Conservation (phyloP, 2,888 invertebrate species). For the Drosophila kokeensis region DNA sequence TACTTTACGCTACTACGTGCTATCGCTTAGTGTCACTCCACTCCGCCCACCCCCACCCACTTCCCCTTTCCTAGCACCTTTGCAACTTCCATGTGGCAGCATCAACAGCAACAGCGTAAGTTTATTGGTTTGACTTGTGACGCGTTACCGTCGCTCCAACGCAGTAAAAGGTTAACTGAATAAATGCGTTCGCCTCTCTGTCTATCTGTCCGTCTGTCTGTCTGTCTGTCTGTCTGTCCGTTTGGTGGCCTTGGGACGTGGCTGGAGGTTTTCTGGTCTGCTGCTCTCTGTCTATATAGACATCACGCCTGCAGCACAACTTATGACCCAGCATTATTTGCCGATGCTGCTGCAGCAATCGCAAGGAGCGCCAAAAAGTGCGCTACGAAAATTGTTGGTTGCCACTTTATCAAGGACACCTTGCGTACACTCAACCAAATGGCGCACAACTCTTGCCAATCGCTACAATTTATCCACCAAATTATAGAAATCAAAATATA, state of each 20-base stretch:
- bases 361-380: slow-evolving; percentile 43
- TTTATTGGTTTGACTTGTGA: slow-evolving; percentile 66
- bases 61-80: too few relatives aligned
- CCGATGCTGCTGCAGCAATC: slow-evolving; percentile 30
- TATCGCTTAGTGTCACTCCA: slow-evolving; percentile 58
- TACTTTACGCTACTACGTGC: slow-evolving; percentile 65
- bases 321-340: slow-evolving; percentile 65
- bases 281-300: slow-evolving; percentile 46
- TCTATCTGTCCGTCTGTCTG: neutral
- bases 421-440: slow-evolving; percentile 11
- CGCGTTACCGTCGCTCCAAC: slow-evolving; percentile 43
- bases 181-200: slow-evolving; percentile 52
- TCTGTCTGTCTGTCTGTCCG: neutral
- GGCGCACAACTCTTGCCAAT: neutral
- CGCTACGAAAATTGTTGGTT: slow-evolving; percentile 46
- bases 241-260: slow-evolving; percentile 5
- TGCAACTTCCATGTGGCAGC: neutral
- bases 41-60: neutral
- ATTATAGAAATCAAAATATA: neutral
- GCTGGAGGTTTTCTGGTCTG: slow-evolving; percentile 10
- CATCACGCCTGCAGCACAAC: slow-evolving; percentile 61
- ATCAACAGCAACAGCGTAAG: slow-evolving; percentile 22
- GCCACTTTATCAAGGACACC: slow-evolving; percentile 60
- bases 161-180: slow-evolving; percentile 56
- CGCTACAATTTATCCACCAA: neutral